Percentiles rank a stretch among this genome's conserved stretches.
Conservation (phyloP, 1,140 invertebrate species). For the Drosophila sulfurigaster region DNA sequence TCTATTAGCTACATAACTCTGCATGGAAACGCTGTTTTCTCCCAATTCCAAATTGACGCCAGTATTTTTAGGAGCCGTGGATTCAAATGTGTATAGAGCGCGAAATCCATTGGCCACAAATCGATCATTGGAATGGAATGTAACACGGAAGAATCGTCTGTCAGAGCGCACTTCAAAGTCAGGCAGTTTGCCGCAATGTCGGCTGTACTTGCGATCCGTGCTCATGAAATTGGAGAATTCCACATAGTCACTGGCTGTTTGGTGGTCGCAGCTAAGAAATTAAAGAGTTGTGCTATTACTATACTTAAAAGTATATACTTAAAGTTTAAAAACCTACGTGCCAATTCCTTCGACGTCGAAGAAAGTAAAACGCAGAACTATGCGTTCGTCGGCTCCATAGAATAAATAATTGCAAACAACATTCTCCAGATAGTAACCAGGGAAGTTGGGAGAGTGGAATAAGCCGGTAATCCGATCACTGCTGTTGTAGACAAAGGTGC, state of each 20-base stretch:
- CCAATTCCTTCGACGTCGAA: conserved; percentile 96
- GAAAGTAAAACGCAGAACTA: conserved; percentile 94
- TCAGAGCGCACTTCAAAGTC: conserved; percentile 94
- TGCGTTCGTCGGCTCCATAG: conserved; percentile 93
- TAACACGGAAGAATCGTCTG: conserved; percentile 96
- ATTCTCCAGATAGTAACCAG: conserved; percentile 95
- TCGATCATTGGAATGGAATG: conserved; percentile 96
- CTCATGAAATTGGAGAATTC: conserved; percentile 97
- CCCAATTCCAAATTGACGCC: conserved; percentile 63
- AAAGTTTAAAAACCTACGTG: conserved; percentile 89
- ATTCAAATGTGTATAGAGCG: conserved; percentile 93
- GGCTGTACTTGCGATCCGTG: conserved; percentile 92
- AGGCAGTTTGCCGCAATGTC: conserved; percentile 93
- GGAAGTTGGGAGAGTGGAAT: conserved; percentile 96
- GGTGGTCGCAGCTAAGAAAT: conserved; percentile 91
- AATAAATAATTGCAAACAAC: conserved; percentile 98
- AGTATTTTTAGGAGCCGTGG: conserved; percentile 30
- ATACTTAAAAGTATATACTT: background rate
- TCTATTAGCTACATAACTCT: conserved; percentile 65
- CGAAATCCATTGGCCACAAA: conserved; percentile 97
- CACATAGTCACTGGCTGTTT: conserved; percentile 95
- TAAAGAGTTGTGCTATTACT: background rate
- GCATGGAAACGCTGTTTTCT: conserved; percentile 83
- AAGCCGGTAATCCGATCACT: conserved; percentile 91
- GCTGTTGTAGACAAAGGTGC: conserved; percentile 93